phyloP scores from a whole-genome alignment of 2,797 vertebrate genomes.

The Trachops cirrhosus region DNA sequence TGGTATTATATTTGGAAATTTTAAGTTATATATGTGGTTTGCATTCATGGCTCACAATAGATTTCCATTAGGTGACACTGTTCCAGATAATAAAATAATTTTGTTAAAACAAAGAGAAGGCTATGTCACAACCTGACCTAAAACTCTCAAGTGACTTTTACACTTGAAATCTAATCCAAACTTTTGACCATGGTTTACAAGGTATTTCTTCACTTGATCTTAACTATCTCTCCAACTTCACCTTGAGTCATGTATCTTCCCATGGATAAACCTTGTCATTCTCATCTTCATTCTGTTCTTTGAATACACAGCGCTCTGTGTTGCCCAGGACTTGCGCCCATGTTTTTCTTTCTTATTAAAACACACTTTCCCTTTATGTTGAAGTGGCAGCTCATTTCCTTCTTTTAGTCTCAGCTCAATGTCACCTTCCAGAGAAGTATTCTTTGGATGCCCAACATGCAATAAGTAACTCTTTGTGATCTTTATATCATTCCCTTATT shows the following conservation, averaged over 20 bases:
- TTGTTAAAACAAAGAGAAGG: not conserved
- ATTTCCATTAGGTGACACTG: not conserved
- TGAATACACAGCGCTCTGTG: not conserved
- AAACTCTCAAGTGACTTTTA: not conserved
- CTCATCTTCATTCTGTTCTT: not conserved
- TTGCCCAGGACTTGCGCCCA: not conserved
- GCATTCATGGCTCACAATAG: not conserved
- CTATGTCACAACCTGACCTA: not conserved
- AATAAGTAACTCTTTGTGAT: not conserved
- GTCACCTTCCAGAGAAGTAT: not conserved
- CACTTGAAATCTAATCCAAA: not conserved
- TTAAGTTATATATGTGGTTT: not conserved
- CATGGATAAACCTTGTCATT: not conserved
- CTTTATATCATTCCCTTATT: not conserved
- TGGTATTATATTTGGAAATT: not conserved
- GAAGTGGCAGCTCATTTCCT: not conserved
- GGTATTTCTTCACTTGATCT: not conserved
- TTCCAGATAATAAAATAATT: not conserved
- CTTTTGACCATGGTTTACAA: not conserved
- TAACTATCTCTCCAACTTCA: not conserved
- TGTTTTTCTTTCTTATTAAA: not conserved
- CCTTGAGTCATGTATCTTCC: not conserved
- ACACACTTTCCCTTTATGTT: not conserved
- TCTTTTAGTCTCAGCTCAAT: not conserved
- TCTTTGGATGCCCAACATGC: not conserved